A percentile compares a stretch with the other conserved stretches of the same genome.
Evolutionary conservation across 1,140 invertebrate genomes (phyloP).

Genomic region (Apis laboriosa): DNA sequence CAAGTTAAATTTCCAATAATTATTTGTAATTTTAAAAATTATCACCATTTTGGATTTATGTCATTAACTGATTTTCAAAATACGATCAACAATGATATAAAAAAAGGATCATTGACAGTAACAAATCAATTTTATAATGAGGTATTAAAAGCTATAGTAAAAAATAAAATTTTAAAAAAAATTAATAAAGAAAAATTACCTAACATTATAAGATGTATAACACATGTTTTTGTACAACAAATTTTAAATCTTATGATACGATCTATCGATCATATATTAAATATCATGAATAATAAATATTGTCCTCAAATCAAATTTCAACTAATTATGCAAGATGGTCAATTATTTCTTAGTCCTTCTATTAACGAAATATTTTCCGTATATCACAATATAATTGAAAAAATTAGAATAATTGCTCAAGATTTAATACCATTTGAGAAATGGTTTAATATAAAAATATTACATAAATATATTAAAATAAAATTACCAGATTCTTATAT

Average conservation of each 20-base stretch:
- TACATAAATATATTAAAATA: conserved; percentile 69
- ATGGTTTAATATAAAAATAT: conserved; percentile 63
- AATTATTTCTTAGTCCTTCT: conserved; percentile 69
- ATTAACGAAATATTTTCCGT: conserved; percentile 66
- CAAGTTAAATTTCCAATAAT: conserved; percentile 61
- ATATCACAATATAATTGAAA: conserved; percentile 72
- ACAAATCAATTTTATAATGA: conserved; percentile 73
- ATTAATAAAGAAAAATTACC: conserved; percentile 40
- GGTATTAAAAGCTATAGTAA: conserved; percentile 59
- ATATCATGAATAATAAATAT: conserved; percentile 60
- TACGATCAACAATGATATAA: conserved; percentile 64
- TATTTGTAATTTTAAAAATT: conserved; percentile 62
- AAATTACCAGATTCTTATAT: conserved; percentile 74
- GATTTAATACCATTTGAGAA: conserved; percentile 76
- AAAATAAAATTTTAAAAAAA: conserved; percentile 52
- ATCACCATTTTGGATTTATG: conserved; percentile 43
- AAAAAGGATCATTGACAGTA: conserved; percentile 55
- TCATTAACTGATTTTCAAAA: conserved; percentile 50
- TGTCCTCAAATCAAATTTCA: conserved; percentile 73
- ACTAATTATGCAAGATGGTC: conserved; percentile 67
- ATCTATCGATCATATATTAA: conserved; percentile 74
- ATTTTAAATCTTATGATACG: conserved; percentile 75
- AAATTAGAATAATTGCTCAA: conserved; percentile 69
- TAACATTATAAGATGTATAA: conserved; percentile 70
- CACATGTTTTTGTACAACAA: conserved; percentile 73